Percentiles rank a stretch among this genome's conserved stretches.
phyloP scores from a whole-genome alignment of 2,797 vertebrate genomes.

The Huso huso region DNA sequence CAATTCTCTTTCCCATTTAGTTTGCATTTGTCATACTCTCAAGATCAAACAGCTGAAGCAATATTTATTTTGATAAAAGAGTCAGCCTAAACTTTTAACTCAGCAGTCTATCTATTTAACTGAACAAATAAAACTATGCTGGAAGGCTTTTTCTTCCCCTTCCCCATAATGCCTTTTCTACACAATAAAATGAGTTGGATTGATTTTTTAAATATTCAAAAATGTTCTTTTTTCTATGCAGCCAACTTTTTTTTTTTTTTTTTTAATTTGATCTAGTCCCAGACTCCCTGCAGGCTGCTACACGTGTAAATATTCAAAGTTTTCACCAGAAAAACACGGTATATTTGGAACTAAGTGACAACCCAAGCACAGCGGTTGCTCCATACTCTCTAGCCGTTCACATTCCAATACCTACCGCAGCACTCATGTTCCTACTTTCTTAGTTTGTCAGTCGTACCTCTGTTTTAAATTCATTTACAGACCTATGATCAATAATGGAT shows the following conservation, averaged over 20 bases:
- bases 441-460: too few species aligned
- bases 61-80: conserved; percentile 2
- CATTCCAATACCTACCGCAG: too few species aligned
- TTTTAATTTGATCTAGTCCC: conserved; percentile 1
- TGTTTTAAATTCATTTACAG: too few species aligned
- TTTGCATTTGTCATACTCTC: neutral
- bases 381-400: neutral
- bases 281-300: neutral
- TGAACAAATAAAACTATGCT: neutral
- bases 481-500: too few species aligned
- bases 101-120: neutral
- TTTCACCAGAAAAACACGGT: neutral
- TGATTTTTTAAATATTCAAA: too few species aligned
- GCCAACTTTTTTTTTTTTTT: neutral
- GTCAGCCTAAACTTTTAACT: neutral
- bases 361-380: neutral
- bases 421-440: too few species aligned
- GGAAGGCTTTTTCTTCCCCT: neutral
- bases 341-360: neutral
- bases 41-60: neutral
- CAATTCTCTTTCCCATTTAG: conserved; percentile 1
- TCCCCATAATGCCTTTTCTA: too few species aligned
- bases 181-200: too few species aligned
- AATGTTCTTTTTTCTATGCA: neutral
- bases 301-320: neutral